A percentile compares a stretch with the other conserved stretches of the same genome.
Evolutionary conservation across 2,888 invertebrate genomes (phyloP).

Genomic region (Alcis repandata): DNA sequence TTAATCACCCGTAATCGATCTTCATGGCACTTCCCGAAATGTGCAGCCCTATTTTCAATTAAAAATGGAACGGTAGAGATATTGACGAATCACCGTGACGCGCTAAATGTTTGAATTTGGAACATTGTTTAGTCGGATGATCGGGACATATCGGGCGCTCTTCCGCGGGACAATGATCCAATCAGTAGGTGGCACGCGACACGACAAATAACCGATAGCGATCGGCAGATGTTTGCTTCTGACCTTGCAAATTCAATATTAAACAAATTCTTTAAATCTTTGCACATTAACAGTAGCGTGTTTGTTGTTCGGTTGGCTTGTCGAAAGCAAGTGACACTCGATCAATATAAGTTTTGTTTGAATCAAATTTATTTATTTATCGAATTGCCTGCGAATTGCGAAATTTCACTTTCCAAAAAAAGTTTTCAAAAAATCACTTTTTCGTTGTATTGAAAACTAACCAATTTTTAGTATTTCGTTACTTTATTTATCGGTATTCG

Average conservation of each 20-base stretch:
- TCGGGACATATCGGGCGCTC: conserved; percentile 37
- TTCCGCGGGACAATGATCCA: conserved; percentile 70
- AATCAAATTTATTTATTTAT: too few species aligned
- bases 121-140: conserved; percentile 27
- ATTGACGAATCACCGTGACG: conserved; percentile 77
- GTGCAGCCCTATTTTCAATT: conserved; percentile 64
- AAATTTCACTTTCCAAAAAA: too few species aligned
- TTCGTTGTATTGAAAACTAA: too few species aligned
- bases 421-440: too few species aligned
- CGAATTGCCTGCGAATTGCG: too few species aligned
- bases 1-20: conserved; percentile 69
- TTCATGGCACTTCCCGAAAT: conserved; percentile 62
- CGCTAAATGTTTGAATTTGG: conserved; percentile 24
- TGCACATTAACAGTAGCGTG: background rate
- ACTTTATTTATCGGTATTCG: too few species aligned
- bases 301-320: too few species aligned
- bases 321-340: too few species aligned
- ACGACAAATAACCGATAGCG: conserved; percentile 69
- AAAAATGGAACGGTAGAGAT: conserved; percentile 74
- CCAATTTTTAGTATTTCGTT: too few species aligned
- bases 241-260: conserved; percentile 31
- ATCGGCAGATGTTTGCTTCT: conserved; percentile 71
- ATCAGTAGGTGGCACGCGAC: conserved; percentile 73
- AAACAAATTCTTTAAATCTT: background rate
- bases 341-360: too few species aligned